Percentiles rank a stretch among this genome's conserved stretches.
Evolutionary conservation across 2,113 vertebrate species (phyloP).

Genomic region (Bungarus multicinctus): DNA sequence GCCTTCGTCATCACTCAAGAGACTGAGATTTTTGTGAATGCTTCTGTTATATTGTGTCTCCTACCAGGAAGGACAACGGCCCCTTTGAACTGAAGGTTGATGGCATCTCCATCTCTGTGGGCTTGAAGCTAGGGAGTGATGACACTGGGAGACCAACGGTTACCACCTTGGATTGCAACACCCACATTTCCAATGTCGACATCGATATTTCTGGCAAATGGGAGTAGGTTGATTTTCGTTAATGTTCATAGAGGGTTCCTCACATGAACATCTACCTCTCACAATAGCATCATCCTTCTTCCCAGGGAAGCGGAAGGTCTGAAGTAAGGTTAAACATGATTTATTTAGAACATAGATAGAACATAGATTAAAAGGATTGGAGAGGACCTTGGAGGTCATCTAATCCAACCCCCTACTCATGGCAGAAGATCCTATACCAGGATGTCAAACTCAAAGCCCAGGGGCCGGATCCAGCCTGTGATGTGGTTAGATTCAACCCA

Average conservation of each 20-base stretch:
- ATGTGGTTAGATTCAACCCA: too few species aligned
- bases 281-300: background rate
- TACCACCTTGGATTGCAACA: slow-evolving; percentile 27
- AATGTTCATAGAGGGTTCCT: background rate
- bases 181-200: slow-evolving; percentile 6
- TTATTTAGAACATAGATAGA: background rate
- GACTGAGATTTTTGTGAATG: too few species aligned
- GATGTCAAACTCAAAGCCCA: too few species aligned
- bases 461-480: too few species aligned
- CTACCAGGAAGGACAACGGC: slow-evolving; percentile 30
- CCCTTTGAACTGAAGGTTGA: slow-evolving; percentile 39
- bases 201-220: slow-evolving; percentile 34
- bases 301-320: background rate
- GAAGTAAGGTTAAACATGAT: background rate
- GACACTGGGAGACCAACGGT: slow-evolving; percentile 29
- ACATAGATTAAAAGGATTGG: too few species aligned
- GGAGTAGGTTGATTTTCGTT: slow-evolving; percentile 19
- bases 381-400: background rate
- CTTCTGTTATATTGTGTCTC: background rate
- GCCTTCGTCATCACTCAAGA: background rate
- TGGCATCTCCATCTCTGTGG: slow-evolving; percentile 36
- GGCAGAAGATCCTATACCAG: too few species aligned
- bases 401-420: background rate
- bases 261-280: background rate
- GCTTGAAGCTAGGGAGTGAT: slow-evolving; percentile 46